These are phyloP conservation scores for Caenorhabditis virilis DNA, from an alignment of 2,888 invertebrate species.

Conservation along the genomic window DNA sequence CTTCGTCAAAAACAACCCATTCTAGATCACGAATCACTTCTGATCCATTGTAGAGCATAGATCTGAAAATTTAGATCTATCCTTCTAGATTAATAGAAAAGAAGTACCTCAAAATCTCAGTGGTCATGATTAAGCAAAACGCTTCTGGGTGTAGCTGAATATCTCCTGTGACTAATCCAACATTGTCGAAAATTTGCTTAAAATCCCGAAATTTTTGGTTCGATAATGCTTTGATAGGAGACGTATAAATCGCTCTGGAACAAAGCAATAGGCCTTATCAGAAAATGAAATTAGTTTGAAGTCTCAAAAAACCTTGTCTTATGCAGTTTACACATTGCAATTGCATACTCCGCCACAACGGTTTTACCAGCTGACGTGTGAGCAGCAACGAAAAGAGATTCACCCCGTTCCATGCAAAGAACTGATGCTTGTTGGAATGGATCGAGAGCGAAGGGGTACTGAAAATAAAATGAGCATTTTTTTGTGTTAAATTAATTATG, in stretches of 20 bases:
- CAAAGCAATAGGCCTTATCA: too few species aligned
- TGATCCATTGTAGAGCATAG: constrained; percentile 91
- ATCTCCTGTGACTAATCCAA: constrained; percentile 92
- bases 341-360: constrained; percentile 98
- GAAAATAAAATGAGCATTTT: constrained; percentile 9
- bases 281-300: too few species aligned
- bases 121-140: constrained; percentile 96
- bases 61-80: constrained; percentile 70
- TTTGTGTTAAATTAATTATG: too few species aligned
- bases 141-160: constrained; percentile 91
- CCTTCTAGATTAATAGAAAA: neutral
- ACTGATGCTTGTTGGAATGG: constrained; percentile 96
- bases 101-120: constrained; percentile 83
- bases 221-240: constrained; percentile 96
- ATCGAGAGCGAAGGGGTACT: constrained; percentile 85
- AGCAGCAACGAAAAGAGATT: constrained; percentile 96
- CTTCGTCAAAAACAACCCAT: constrained; percentile 98
- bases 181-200: constrained; percentile 84
- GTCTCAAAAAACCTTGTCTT: constrained; percentile 51
- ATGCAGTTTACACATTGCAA: constrained; percentile 85
- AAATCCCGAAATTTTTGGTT: constrained; percentile 99
- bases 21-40: constrained; percentile 94
- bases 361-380: constrained; percentile 97
- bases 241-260: constrained; percentile 81
- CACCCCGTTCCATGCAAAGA: constrained; percentile 83